phyloP scores from a whole-genome alignment of 1,140 invertebrate genomes.

The Leptinotarsa defecta region DNA sequence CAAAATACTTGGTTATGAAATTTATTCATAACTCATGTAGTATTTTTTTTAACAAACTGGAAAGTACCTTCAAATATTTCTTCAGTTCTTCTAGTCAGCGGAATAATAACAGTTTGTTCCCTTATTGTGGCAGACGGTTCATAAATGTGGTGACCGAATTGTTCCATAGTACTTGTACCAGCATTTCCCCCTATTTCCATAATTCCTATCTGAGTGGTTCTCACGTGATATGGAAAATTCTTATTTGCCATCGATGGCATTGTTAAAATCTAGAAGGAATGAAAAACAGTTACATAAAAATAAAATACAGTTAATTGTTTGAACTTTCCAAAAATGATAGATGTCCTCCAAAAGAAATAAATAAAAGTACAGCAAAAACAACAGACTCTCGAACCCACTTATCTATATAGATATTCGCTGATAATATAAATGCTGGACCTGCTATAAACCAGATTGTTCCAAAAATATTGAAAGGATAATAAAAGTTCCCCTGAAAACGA shows the following conservation, averaged over 20 bases:
- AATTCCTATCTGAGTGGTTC: constrained; percentile 77
- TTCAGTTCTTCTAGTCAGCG: constrained; percentile 59
- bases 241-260: constrained; percentile 80
- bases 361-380: constrained; percentile 77
- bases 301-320: not conserved
- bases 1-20: too few relatives aligned
- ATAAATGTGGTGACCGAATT: constrained; percentile 68
- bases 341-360: constrained; percentile 78
- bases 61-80: constrained; percentile 49
- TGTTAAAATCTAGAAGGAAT: constrained; percentile 70
- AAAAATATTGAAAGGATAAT: constrained; percentile 77
- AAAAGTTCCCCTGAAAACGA: constrained; percentile 69
- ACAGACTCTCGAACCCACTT: constrained; percentile 91
- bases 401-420: constrained; percentile 82
- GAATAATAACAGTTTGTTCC: constrained; percentile 63
- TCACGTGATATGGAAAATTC: constrained; percentile 86
- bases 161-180: constrained; percentile 62
- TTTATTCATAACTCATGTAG: too few relatives aligned
- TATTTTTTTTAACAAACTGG: too few relatives aligned
- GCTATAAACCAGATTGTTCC: constrained; percentile 83
- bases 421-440: constrained; percentile 77
- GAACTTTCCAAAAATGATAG: constrained; percentile 72
- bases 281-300: not conserved
- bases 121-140: constrained; percentile 57
- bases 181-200: constrained; percentile 62